Percentiles rank a stretch among this genome's conserved stretches.
Evolutionary conservation across 1,140 invertebrate species (phyloP).

Genomic region (Aricia agestis): DNA sequence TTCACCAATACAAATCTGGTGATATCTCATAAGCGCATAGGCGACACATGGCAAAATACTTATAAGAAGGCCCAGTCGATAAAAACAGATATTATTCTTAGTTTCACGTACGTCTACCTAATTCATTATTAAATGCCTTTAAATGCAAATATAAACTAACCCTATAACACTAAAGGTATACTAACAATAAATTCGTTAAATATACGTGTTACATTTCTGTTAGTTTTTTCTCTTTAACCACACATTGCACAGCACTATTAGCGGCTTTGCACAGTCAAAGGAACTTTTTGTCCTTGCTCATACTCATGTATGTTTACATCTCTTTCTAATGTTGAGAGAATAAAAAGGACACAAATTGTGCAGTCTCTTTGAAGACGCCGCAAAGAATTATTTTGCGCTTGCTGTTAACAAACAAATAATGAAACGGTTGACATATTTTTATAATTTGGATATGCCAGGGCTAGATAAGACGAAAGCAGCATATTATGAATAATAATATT

Average conservation of each 20-base stretch:
- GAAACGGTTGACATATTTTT: background rate
- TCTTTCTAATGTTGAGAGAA: background rate
- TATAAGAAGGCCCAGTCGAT: too few relatives aligned
- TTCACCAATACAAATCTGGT: too few relatives aligned
- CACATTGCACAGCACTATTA: constrained; percentile 9
- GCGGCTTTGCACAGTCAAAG: constrained; percentile 12
- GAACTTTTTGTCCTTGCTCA: background rate
- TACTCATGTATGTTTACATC: constrained; percentile 8
- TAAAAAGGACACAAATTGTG: background rate
- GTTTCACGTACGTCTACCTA: too few relatives aligned
- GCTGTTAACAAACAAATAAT: constrained; percentile 1
- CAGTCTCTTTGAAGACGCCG: constrained; percentile 7
- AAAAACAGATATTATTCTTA: too few relatives aligned
- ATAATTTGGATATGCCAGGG: too few relatives aligned
- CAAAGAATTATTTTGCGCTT: constrained; percentile 11
- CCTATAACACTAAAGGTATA: background rate
- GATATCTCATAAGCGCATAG: too few relatives aligned
- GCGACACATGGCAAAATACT: too few relatives aligned
- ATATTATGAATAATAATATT: too few relatives aligned
- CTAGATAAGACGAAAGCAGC: too few relatives aligned
- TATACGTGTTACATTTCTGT: constrained; percentile 10
- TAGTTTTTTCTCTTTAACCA: background rate
- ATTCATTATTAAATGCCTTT: too few relatives aligned
- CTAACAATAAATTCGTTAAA: constrained; percentile 15
- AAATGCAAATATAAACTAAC: background rate